Base-by-base conservation (phyloP, 2,888 invertebrate species). In the Augochlorella aurata region DNA sequence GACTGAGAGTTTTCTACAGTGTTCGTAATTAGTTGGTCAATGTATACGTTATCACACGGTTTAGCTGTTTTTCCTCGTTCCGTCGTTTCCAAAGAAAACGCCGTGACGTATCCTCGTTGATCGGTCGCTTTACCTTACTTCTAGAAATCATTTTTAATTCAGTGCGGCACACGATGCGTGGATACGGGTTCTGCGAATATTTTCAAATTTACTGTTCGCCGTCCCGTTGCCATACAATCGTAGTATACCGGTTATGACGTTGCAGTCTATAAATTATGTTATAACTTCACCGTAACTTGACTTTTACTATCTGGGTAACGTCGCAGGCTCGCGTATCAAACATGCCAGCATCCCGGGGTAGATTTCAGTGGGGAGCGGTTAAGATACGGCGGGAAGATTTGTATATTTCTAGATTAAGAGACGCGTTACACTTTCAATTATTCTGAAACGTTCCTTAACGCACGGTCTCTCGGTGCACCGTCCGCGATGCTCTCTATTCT, bases 181-280 rank as follows among this genome's bases (percentile, higher is more conserved):
- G 9, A 10, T n/a, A 18, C 38, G 21, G n/a, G 61, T 24, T 76
- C 70, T 61, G 73, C 47, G 70, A 77, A 65, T 44, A 44, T 65
- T 44, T 65, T 65, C 38, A 44, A 0, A 65, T 44, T 65, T 65
- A n/a, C 18, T 44, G 12, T n/a, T 12, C n/a, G 9, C 10, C 12
- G 0, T 44, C 4, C 18, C 18, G 50, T 50, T 4, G 7, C n/a
- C 18, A 18, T 16, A 24, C 24, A 58, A 24, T 44, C 44, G 44
- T 44, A 12, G 38, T 44, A 65, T 44, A n/a, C 65, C 44, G 14
- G 21, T 21, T 50, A 52, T 29, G 38, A 24, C 21, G 47, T 63
- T 67, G 67, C 7, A 16, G 70, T 70, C 73, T 49, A 70, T 74
- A 76, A 81, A 81, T n/a, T 76, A 47, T 49, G 63, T 45, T 58